Evolutionary conservation across 2,113 vertebrate genomes (phyloP).

Genomic region (Chitala chitala): DNA sequence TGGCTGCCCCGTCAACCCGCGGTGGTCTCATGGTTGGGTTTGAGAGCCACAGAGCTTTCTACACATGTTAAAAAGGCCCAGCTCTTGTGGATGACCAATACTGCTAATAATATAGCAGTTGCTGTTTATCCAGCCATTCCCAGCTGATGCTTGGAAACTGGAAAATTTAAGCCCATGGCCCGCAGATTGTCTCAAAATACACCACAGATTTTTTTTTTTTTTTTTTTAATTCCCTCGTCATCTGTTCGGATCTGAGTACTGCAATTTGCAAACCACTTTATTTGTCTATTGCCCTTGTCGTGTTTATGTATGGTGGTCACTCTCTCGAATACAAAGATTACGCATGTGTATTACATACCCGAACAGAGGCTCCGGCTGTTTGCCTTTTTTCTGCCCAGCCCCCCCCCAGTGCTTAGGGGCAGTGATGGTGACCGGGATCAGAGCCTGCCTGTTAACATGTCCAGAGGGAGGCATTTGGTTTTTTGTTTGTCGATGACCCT

Average conservation of each 20-base stretch:
- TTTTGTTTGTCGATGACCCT: too few species aligned
- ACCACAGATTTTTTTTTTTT: background rate
- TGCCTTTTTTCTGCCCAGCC: too few species aligned
- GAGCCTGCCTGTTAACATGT: too few species aligned
- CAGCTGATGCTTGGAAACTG: background rate
- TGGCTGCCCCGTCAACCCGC: conserved; percentile 9
- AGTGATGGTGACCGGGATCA: too few species aligned
- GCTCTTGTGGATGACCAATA: conserved; percentile 18
- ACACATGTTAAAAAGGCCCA: background rate
- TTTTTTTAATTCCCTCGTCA: background rate
- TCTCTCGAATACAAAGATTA: conserved; percentile 15
- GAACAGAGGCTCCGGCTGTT: too few species aligned
- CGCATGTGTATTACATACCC: background rate
- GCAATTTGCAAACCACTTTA: conserved; percentile 9
- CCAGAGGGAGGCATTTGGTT: too few species aligned
- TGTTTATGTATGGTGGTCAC: conserved; percentile 4
- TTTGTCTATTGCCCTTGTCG: background rate
- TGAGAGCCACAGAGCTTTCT: background rate
- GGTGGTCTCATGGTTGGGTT: conserved; percentile 11
- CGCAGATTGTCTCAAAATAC: conserved; percentile 31
- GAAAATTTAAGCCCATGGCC: conserved; percentile 21
- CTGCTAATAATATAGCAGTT: conserved; percentile 18
- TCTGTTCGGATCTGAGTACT: background rate
- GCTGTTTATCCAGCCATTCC: conserved; percentile 19
- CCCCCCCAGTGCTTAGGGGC: too few species aligned